Conservation (phyloP, 2,797 vertebrate species). For the Hybognathus amarus region DNA sequence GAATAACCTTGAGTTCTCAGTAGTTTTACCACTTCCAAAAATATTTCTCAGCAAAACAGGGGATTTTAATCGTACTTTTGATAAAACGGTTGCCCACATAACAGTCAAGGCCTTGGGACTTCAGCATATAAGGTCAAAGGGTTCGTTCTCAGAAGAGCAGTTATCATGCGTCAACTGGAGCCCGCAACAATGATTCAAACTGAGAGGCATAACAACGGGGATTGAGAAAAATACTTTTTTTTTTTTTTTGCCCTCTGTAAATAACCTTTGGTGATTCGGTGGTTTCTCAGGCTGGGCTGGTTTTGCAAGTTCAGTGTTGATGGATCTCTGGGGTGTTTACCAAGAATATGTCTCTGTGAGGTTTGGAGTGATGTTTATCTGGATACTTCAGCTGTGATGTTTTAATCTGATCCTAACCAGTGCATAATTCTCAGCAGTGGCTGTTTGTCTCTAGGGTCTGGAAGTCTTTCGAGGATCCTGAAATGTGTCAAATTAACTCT, state of each 20-base stretch:
- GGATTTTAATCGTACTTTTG: constrained; percentile 64
- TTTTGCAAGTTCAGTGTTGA: constrained; percentile 58
- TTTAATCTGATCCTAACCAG: constrained; percentile 54
- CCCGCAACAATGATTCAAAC: constrained; percentile 64
- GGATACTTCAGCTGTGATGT: constrained; percentile 54
- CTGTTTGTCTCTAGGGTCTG: constrained; percentile 28
- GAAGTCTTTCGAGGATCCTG: constrained; percentile 9
- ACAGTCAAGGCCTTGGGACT: constrained; percentile 58
- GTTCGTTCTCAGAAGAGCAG: constrained; percentile 63
- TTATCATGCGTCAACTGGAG: constrained; percentile 62
- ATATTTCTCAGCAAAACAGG: constrained; percentile 42
- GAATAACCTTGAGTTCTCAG: constrained; percentile 59
- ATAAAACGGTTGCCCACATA: constrained; percentile 62
- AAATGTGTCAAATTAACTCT: background rate
- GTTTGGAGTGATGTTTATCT: constrained; percentile 58
- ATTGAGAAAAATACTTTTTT: constrained; percentile 41
- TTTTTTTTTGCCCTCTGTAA: constrained; percentile 59
- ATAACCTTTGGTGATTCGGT: constrained; percentile 59
- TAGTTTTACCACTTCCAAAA: constrained; percentile 32
- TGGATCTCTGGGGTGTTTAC: constrained; percentile 57
- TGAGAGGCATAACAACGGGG: constrained; percentile 55
- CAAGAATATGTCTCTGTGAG: constrained; percentile 64
- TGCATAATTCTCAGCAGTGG: constrained; percentile 39
- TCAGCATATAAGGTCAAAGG: constrained; percentile 61
- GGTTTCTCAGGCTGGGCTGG: constrained; percentile 61